Base-by-base conservation (phyloP, 2,888 invertebrate genomes). In the Xestia rhomboidea region DNA sequence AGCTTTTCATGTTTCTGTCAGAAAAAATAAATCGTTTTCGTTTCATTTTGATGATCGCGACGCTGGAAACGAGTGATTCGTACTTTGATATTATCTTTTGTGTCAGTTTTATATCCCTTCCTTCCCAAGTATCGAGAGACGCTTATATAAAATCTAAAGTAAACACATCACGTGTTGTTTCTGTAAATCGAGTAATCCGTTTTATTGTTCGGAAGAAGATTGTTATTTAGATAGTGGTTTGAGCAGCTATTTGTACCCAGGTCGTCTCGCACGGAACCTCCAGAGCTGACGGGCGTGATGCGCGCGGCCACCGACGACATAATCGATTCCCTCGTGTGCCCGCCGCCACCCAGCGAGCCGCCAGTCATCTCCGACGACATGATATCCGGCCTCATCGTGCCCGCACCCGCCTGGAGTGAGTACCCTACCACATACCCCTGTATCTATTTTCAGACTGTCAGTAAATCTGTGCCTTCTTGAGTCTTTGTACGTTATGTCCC, bases 361-460 rank as follows among this genome's bases (percentile, higher is more conserved):
- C 98, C 99, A 78, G 98, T 98, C 93, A 98, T 99, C 96, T 98
- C 98, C 92, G 99, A 99, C 95, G 99, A 99, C 97, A 99, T 99
- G 98, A 99, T 99, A 93, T 99, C 99, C 83, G 99, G 99, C 81
- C 98, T 99, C 93, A 99, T 99, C 95, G 99, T 99, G 85, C 99
- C 99, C 38, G 99, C 99, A 74, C 99, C 99, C 76, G 99, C 99
- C 94, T 98, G 98, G 98, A 98, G 98, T 98, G 96, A 98, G 98
- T 97, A 92, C 81, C 63, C 73, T 74, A 67, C 62, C 68, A 79
- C 67, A 84, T 46, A 57, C 38, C 46, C 62, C 34, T 38, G 60
- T 44, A 66, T 68, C 69, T 68, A 34, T 57, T 80, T 81, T 49
- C 49, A 63, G 57, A 57, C 34, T 64, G 24, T 21, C 62, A 66